phyloP scores from a whole-genome alignment of 2,888 invertebrate species.

The Plagodis pulveraria region DNA sequence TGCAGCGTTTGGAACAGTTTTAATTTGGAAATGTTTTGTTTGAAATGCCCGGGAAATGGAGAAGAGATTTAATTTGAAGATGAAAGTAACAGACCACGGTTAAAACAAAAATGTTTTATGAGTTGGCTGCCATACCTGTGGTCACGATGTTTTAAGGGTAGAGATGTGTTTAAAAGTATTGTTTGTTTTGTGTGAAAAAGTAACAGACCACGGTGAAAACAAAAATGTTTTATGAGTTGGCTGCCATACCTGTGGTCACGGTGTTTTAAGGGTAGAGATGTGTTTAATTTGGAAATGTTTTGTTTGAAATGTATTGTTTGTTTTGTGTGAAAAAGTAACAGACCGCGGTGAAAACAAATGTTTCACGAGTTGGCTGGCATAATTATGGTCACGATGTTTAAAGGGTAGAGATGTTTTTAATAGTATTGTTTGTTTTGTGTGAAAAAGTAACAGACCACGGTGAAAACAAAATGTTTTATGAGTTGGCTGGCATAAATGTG shows the following conservation, averaged over 20 bases:
- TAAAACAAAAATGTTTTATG: constrained; percentile 11
- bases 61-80: constrained; percentile 26
- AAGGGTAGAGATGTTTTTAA: too few relatives aligned
- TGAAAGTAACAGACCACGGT: constrained; percentile 22
- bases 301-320: too few relatives aligned
- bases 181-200: too few relatives aligned
- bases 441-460: constrained; percentile 1
- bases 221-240: constrained; percentile 9
- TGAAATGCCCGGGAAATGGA: constrained; percentile 33
- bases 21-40: constrained; percentile 48
- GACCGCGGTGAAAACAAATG: constrained; percentile 10
- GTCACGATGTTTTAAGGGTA: background rate
- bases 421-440: too few relatives aligned
- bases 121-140: constrained; percentile 4
- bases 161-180: too few relatives aligned
- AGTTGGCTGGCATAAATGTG: constrained; percentile 6
- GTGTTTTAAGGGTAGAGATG: background rate
- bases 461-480: constrained; percentile 12
- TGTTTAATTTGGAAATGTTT: too few relatives aligned
- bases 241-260: background rate
- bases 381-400: background rate
- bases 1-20: constrained; percentile 33
- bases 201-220: constrained; percentile 9
- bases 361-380: constrained; percentile 6
- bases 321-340: background rate